These are phyloP conservation scores for Syrista parreyssii DNA, from an alignment of 2,888 invertebrate genomes.

Conservation along the genomic window DNA sequence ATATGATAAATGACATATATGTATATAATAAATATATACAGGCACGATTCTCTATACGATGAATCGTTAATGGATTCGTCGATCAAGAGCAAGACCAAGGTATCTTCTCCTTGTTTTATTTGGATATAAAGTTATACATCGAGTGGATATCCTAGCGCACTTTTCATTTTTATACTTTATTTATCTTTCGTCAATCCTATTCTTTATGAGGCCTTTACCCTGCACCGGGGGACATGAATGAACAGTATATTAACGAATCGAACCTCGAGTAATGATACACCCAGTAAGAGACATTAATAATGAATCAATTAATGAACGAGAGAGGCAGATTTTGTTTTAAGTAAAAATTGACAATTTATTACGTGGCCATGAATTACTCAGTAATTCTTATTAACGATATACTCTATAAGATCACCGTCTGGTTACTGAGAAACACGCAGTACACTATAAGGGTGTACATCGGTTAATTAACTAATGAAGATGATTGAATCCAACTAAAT, in stretches of 20 bases:
- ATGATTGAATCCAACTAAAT: not conserved
- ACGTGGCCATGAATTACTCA: not conserved
- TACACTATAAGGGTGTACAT: not conserved
- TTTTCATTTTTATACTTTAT: not conserved
- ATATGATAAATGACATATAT: not conserved
- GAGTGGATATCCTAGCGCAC: not conserved
- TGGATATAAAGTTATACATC: not conserved
- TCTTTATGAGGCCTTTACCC: not conserved
- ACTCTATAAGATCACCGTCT: not conserved
- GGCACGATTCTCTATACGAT: not conserved
- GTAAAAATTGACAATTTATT: not conserved
- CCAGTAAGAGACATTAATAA: not conserved
- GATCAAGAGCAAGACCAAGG: not conserved
- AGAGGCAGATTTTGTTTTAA: not conserved
- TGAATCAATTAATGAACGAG: not conserved
- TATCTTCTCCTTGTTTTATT: not conserved
- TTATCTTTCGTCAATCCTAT: not conserved
- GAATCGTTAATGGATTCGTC: not conserved
- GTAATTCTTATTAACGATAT: not conserved
- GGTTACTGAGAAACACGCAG: not conserved
- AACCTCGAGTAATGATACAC: not conserved
- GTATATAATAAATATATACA: not conserved
- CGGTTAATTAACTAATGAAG: not conserved
- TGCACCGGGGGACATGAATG: not conserved
- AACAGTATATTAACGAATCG: not conserved